Base-by-base conservation (phyloP, 2,888 invertebrate species). In the Matsumyia berberina region DNA sequence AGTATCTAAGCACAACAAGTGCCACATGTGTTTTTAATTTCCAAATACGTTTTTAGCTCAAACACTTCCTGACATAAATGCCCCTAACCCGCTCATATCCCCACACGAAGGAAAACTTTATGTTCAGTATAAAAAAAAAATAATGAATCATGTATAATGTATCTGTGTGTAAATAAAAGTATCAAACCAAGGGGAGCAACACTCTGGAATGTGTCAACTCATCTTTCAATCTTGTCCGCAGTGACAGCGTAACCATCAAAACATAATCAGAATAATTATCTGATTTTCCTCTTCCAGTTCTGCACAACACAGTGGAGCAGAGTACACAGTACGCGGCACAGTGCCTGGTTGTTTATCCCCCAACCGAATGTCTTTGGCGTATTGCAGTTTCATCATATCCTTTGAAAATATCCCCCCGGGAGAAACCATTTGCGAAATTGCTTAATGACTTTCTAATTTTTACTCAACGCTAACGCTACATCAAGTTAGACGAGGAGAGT, bases 381-480 rank as follows among this genome's bases (percentile, higher is more conserved):
- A 46, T 42, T 77, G 81, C 81, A 82, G 72, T 82, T 72, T 67
- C 72, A 67, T 72, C 72, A 55, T 51, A 58, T 66, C 53, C 72
- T 72, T 77, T 77, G 53, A 67, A 24, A 72, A 11, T 60, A 51
- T 17, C 42, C 12, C 15, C 17, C 11, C 33, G 15, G 58, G 77
- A 64, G 64, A 86, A 86, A 86, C 87, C 87, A 87, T 87, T 87
- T 87, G 79, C 82, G 46, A 87, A 87, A 87, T 87, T 87, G 74
- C 86, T 86, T 87, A 87, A 87, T 87, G 87, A 86, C 81, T 87
- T 82, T 87, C 86, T 86, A 86, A 85, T 87, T 87, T 86, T 78
- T 86, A 82, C 76, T 69, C 60, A 57, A 57, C 70, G 49, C 73
- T 69, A 37, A 46, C 69, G 67, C 53, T 66, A 76, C 67, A 78